Conservation (phyloP, 2,888 invertebrate species). For the Thymelicus lineola region DNA sequence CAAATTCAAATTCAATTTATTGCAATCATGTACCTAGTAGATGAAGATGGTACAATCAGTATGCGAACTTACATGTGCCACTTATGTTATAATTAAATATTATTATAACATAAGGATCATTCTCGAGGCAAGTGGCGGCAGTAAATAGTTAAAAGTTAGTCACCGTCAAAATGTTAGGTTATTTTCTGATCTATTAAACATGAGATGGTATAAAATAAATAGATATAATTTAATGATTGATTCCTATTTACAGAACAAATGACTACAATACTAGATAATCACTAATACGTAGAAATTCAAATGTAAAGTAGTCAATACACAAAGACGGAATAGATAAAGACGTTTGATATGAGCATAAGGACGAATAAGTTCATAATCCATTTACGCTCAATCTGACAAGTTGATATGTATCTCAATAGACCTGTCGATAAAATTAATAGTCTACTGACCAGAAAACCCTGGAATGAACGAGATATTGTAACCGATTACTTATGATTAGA, state of each 20-base stretch:
- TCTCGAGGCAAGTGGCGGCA: too few species aligned
- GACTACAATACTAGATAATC: not conserved
- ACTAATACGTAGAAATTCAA: conserved; percentile 19
- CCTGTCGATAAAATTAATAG: conserved; percentile 27
- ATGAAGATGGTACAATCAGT: too few species aligned
- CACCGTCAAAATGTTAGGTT: too few species aligned
- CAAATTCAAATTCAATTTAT: too few species aligned
- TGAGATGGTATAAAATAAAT: not conserved
- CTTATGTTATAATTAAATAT: too few species aligned
- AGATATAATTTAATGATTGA: not conserved
- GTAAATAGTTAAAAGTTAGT: too few species aligned
- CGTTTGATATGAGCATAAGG: conserved; percentile 28
- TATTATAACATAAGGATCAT: too few species aligned
- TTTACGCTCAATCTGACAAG: conserved; percentile 26
- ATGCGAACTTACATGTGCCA: too few species aligned
- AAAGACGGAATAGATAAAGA: conserved; percentile 31
- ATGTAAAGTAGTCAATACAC: conserved; percentile 27
- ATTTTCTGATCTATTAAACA: not conserved
- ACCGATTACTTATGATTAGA: conserved; percentile 25
- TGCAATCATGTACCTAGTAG: too few species aligned
- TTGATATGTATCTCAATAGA: conserved; percentile 17
- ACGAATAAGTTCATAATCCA: conserved; percentile 35
- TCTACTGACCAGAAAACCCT: conserved; percentile 20
- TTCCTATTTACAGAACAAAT: conserved; percentile 6
- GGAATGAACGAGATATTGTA: conserved; percentile 5